Percentiles rank a stretch among this genome's conserved stretches.
Conservation (phyloP, 2,888 invertebrate genomes). For the Parnassius apollo region DNA sequence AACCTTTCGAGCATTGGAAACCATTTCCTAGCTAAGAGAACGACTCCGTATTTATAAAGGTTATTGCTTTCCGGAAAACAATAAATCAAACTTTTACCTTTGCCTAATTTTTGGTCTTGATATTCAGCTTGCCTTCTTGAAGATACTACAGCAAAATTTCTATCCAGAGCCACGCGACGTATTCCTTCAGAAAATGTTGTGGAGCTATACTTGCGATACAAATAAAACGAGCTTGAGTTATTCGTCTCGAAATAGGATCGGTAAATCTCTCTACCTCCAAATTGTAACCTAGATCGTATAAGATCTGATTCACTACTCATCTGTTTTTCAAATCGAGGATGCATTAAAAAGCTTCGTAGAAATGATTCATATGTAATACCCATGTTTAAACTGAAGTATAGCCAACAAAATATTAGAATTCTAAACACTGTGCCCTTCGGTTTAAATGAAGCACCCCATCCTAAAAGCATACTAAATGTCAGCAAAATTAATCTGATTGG, state of each 20-base stretch:
- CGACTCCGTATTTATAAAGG: slow-evolving; percentile 76
- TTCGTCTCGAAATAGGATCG: slow-evolving; percentile 74
- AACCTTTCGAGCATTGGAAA: slow-evolving; percentile 69
- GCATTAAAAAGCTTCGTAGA: slow-evolving; percentile 75
- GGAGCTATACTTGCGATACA: slow-evolving; percentile 71
- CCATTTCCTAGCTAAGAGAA: slow-evolving; percentile 68
- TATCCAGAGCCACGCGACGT: slow-evolving; percentile 55
- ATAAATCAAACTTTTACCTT: slow-evolving; percentile 64
- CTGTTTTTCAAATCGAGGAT: slow-evolving; percentile 76
- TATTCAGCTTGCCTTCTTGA: slow-evolving; percentile 71
- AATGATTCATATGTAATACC: slow-evolving; percentile 76
- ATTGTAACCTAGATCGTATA: slow-evolving; percentile 63
- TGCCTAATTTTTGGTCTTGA: slow-evolving; percentile 69
- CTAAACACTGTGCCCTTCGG: slow-evolving; percentile 67
- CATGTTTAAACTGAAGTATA: slow-evolving; percentile 74
- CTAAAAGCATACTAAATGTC: slow-evolving; percentile 72
- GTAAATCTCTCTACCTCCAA: slow-evolving; percentile 76
- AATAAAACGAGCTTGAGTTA: slow-evolving; percentile 72
- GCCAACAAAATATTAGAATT: slow-evolving; percentile 69
- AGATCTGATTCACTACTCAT: slow-evolving; percentile 70
- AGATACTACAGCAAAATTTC: slow-evolving; percentile 68
- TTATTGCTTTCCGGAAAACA: slow-evolving; percentile 72
- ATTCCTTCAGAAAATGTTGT: slow-evolving; percentile 68
- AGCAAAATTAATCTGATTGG: slow-evolving; percentile 70
- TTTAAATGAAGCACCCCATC: slow-evolving; percentile 67